phyloP scores from a whole-genome alignment of 2,113 vertebrate genomes.

The Capricornis sumatraensis region DNA sequence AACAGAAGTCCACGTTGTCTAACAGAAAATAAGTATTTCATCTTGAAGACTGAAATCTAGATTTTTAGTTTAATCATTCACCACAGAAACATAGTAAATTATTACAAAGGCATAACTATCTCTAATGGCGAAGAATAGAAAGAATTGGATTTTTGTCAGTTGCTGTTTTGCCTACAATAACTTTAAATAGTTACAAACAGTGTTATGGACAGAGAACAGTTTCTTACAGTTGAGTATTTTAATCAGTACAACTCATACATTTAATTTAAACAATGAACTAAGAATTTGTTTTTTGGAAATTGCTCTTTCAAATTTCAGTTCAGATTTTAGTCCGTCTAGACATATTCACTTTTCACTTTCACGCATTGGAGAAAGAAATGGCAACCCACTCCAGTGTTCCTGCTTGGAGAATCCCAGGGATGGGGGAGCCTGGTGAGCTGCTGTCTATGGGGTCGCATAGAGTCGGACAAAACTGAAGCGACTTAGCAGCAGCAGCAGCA shows the following conservation, averaged over 20 bases:
- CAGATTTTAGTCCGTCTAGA: neutral
- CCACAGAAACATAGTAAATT: neutral
- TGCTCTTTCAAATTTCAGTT: neutral
- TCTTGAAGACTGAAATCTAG: neutral
- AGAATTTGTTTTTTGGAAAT: neutral
- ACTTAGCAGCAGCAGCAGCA: no score
- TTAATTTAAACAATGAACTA: neutral
- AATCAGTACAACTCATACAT: neutral
- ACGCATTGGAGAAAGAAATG: no score
- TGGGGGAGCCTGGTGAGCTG: fast-evolving
- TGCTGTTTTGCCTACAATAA: neutral
- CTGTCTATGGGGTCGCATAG: no score
- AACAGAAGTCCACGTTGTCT: neutral
- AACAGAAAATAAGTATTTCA: neutral
- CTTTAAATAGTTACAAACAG: neutral
- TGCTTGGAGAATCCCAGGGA: no score
- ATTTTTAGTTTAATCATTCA: neutral
- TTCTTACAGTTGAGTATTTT: neutral
- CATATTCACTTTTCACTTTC: neutral
- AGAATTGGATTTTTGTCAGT: neutral
- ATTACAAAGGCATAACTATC: neutral
- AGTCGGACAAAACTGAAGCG: fast-evolving
- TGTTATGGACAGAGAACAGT: neutral
- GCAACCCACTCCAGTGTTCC: no score
- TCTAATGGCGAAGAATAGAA: neutral